Conservation (phyloP, 2,113 vertebrate species). For the Petaurus breviceps region DNA sequence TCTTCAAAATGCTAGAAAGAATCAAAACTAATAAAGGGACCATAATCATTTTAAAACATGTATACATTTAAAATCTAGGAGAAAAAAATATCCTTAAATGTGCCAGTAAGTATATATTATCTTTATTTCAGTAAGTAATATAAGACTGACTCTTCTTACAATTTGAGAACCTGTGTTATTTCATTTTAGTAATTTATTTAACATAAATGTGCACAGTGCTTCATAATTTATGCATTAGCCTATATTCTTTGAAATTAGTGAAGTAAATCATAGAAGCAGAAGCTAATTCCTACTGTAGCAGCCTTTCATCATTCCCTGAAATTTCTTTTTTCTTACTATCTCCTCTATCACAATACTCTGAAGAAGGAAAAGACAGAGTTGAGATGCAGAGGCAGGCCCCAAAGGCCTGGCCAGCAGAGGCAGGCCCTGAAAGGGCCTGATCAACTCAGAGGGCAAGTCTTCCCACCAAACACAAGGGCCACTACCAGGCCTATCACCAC, state of each 20-base stretch:
- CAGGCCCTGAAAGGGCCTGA: too few species aligned
- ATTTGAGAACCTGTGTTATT: background rate
- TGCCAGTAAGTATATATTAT: conserved; percentile 40
- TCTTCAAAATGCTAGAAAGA: background rate
- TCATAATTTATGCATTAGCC: conserved; percentile 19
- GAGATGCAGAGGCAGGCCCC: too few species aligned
- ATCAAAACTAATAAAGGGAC: background rate
- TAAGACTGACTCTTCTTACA: conserved; percentile 16
- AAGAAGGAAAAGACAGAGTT: background rate
- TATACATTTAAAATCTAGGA: background rate
- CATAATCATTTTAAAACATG: background rate
- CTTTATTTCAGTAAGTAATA: conserved; percentile 30
- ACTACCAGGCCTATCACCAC: too few species aligned
- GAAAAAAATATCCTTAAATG: background rate
- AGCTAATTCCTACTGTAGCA: background rate
- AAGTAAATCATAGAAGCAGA: background rate
- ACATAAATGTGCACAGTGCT: conserved; percentile 8
- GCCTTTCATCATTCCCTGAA: background rate
- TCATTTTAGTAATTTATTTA: conserved; percentile 50
- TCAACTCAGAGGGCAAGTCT: too few species aligned
- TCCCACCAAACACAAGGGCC: too few species aligned
- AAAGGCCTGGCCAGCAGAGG: too few species aligned
- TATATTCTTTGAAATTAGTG: conserved; percentile 26
- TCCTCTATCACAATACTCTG: background rate
- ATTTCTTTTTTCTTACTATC: background rate